Base-by-base conservation (phyloP, 2,797 vertebrate genomes). In the Luscinia megarhynchos region DNA sequence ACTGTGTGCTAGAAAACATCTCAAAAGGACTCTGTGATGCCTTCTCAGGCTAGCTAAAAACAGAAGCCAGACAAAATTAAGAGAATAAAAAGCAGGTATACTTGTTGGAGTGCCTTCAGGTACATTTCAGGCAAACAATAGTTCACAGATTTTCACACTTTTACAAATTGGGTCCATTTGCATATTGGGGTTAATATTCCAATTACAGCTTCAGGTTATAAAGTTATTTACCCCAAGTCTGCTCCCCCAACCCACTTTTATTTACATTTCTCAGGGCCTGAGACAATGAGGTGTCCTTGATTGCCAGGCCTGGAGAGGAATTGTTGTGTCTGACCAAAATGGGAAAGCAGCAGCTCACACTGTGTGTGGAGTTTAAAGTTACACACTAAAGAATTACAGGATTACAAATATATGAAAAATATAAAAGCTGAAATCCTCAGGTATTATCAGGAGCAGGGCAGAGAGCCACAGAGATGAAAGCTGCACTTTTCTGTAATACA, bases 71-170 rank as follows among this genome's bases (percentile, higher is more conserved):
- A 38, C n/a, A 46, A 1, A 46, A 6, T 32, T 9, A 21, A 32
- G 34, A 18, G 4, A 38, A 16, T 27, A 21, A 66, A 78, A 64
- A 66, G 41, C 27, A 46, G 7, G 12, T 46, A 0, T 32, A 4
- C 55, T 66, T 46, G 21, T 26, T 21, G 13, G 38, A 55, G 27
- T 8, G 17, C n/a, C n/a, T 46, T 13, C 62, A 46, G 41, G 13
- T 55, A 7, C 11, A 32, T 66, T 55, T 55, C 1, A 3, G 41
- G 17, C 27, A 55, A 27, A 24, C 2, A 0, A 8, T 1, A 8
- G 9, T n/a, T 32, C n/a, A 30, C 0, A 1, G 15, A 3, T 64
- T 55, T 78, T 32, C 75, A 38, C 14, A 46, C 11, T 66, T 38
- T 26, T 13, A 7, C 38, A 54, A 20, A 2, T 55, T 45, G 45